Evolutionary conservation across 1,140 invertebrate species (phyloP).

Genomic region (Lasioglossum albipes): DNA sequence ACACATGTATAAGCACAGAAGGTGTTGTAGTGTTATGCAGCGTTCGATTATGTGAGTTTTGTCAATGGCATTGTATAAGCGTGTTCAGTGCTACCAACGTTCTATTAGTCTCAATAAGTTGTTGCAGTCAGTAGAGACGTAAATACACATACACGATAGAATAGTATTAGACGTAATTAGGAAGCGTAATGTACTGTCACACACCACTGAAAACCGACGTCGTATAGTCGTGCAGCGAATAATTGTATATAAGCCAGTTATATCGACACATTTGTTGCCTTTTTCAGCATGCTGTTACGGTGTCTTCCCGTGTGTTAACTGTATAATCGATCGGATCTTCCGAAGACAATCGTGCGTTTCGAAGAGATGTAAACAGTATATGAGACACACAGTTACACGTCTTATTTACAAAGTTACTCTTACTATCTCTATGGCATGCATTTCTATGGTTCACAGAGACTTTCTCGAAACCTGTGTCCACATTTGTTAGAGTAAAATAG

Average conservation of each 20-base stretch:
- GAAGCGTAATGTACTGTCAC: not conserved
- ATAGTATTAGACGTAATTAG: not conserved
- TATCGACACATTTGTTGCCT: not conserved
- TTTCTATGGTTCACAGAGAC: no score
- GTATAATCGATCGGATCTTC: not conserved
- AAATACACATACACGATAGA: not conserved
- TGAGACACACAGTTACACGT: no score
- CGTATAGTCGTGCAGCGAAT: not conserved
- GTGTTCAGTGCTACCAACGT: not conserved
- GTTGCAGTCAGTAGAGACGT: not conserved
- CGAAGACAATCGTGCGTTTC: not conserved
- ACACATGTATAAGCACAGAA: not conserved
- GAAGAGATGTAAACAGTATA: no score
- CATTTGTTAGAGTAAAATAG: no score
- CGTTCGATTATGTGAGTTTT: not conserved
- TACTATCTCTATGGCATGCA: no score
- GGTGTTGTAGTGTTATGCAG: not conserved
- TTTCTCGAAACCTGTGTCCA: no score
- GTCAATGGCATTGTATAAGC: not conserved
- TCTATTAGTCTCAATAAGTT: not conserved
- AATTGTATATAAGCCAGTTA: not conserved
- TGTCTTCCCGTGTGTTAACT: not conserved
- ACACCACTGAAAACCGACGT: not conserved
- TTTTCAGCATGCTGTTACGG: conserved; percentile 22
- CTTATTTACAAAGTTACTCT: no score